Conservation (phyloP, 2,888 invertebrate genomes). For the Pandemis cinnamomeana region DNA sequence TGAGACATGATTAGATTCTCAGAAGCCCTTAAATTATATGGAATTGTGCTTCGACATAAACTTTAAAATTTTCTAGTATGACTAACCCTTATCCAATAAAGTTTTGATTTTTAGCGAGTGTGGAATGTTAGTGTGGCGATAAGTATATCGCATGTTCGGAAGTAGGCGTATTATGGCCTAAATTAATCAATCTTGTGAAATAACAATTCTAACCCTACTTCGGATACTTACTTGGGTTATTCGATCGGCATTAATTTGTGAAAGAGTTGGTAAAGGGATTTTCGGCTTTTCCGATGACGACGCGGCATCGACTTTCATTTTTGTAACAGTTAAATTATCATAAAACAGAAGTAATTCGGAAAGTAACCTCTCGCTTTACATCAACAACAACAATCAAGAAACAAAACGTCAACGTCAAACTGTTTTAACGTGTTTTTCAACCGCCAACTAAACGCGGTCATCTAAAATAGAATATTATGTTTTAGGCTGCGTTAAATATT, state of each 20-base stretch:
- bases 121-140: neutral
- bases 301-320: slow-evolving; percentile 69
- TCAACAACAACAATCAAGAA: slow-evolving; percentile 42
- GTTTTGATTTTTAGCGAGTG: neutral
- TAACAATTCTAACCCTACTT: slow-evolving; percentile 57
- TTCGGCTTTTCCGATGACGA: slow-evolving; percentile 73
- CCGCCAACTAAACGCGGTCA: neutral
- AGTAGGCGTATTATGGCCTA: slow-evolving; percentile 14
- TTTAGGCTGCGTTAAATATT: neutral
- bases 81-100: neutral
- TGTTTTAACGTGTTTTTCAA: slow-evolving; percentile 27
- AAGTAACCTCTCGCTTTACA: slow-evolving; percentile 44
- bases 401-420: slow-evolving; percentile 42
- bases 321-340: slow-evolving; percentile 43
- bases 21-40: too few species aligned
- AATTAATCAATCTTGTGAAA: slow-evolving; percentile 49
- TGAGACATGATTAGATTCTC: neutral
- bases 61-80: neutral
- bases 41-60: neutral
- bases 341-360: slow-evolving; percentile 43
- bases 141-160: neutral
- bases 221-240: slow-evolving; percentile 90
- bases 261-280: slow-evolving; percentile 90
- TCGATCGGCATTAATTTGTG: slow-evolving; percentile 95
- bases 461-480: neutral